Evolutionary conservation across 2,113 vertebrate species (phyloP).

Genomic region (Athene cunicularia): DNA sequence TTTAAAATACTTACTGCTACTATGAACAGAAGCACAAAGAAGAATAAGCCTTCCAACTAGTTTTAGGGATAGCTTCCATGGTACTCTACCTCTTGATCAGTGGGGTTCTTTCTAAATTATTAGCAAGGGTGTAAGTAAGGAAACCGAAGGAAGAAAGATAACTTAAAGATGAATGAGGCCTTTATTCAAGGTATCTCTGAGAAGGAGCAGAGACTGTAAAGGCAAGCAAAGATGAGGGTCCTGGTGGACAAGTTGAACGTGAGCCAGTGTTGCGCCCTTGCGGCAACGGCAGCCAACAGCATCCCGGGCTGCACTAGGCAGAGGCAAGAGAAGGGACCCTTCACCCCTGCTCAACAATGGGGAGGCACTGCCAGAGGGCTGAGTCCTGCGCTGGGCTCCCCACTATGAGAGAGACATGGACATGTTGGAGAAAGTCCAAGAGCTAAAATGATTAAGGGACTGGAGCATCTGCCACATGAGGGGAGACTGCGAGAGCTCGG

Average conservation of each 20-base stretch:
- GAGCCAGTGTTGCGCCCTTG: not conserved
- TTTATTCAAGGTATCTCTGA: not conserved
- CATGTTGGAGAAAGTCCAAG: not conserved
- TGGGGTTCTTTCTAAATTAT: not conserved
- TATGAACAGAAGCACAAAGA: not conserved
- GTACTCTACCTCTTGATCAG: not conserved
- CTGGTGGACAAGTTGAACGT: not conserved
- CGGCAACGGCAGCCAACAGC: rapidly evolving
- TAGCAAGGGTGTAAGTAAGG: not conserved
- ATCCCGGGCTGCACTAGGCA: rapidly evolving
- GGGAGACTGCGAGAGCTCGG: not conserved
- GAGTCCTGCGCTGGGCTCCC: not conserved
- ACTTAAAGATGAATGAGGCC: not conserved
- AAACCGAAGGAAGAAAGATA: not conserved
- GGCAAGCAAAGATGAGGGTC: not conserved
- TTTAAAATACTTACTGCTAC: not conserved
- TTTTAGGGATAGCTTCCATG: not conserved
- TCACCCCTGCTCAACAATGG: not conserved
- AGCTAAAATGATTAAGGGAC: not conserved
- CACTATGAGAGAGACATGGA: not conserved
- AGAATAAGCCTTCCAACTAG: not conserved
- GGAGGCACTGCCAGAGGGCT: not conserved
- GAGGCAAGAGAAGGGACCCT: not conserved
- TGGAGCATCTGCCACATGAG: not conserved
- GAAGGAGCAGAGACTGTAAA: not conserved